Evolutionary conservation across 2,797 vertebrate species (phyloP), one percentile per base, ranked within the genome.

Genomic region (Galago senegalensis): DNA sequence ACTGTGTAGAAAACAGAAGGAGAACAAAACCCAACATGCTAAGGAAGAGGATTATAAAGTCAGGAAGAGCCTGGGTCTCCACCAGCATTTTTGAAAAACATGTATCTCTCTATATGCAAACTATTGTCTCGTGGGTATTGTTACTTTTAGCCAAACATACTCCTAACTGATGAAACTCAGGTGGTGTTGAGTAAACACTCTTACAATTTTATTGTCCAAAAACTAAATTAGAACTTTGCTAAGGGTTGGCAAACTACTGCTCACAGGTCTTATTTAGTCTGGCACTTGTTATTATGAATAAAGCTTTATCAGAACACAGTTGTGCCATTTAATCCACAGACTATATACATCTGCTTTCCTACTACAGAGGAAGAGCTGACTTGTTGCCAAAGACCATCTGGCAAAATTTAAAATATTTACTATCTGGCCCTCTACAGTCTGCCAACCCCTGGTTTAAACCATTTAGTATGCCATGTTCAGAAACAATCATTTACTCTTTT

Each of bases 341-440:
- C 11, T 34, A 20, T 65, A 60, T 83, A 53, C 67, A 23, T 46
- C 53, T 73, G n/a, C 31, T n/a, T 89, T 84, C 58, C 83, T 94
- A 58, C 17, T 60, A 34, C 43, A 91, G 70, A 89, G 81, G 72
- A 49, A 90, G 12, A 84, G 29, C 2, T 89, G 40, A 91, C 16
- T 40, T 65, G 37, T 43, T 96, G n/a, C 37, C 77, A 93, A 46
- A 93, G 43, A 85, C 21, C 34, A 84, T 56, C 31, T 88, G 67
- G 40, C n/a, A 87, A 94, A 81, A 21, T 89, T 53, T 53, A 89
- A 94, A 80, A 89, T 84, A 93, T 87, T 94, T 96, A 93, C 58
- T 79, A 40, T n/a, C 25, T 37, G 72, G 40, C 11, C 89, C 80
- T 79, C 31, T 56, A 34, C 8, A 70, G 23, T 56, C 31, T 77